phyloP scores from a whole-genome alignment of 2,797 vertebrate species.

The Alcedo quadribrachys region DNA sequence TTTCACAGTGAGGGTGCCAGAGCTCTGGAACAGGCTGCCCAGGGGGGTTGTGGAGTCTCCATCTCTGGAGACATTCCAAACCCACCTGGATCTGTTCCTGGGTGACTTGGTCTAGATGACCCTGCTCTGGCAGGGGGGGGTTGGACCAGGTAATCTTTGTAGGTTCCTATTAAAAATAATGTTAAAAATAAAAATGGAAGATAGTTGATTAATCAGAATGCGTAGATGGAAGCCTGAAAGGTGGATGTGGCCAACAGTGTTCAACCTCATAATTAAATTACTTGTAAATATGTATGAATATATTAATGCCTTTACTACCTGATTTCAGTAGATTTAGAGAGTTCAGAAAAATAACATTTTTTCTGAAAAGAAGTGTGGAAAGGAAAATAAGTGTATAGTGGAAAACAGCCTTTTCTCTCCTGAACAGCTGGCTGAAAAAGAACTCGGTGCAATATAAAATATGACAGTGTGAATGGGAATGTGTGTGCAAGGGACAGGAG shows the following conservation, averaged over 20 bases:
- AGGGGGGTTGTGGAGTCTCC: too few relatives aligned
- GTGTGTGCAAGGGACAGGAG: neutral
- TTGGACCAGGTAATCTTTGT: too few relatives aligned
- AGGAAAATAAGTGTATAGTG: constrained; percentile 18
- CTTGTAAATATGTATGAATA: neutral
- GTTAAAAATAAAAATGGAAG: neutral
- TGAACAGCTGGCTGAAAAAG: constrained; percentile 69
- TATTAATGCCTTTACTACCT: neutral
- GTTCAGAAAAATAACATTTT: neutral
- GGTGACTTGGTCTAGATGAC: too few relatives aligned
- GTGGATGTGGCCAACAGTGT: neutral
- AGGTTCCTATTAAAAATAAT: neutral
- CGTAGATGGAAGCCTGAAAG: neutral
- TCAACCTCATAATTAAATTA: neutral
- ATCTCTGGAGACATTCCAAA: too few relatives aligned
- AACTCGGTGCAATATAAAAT: neutral
- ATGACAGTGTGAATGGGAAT: neutral
- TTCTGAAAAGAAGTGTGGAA: too few relatives aligned
- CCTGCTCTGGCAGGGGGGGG: too few relatives aligned
- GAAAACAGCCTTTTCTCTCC: constrained; percentile 70
- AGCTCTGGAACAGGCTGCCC: too few relatives aligned
- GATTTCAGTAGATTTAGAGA: neutral
- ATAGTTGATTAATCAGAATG: neutral
- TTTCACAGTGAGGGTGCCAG: too few relatives aligned
- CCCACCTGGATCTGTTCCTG: too few relatives aligned